A percentile compares a stretch with the other conserved stretches of the same genome.
phyloP scores from a whole-genome alignment of 2,113 vertebrate genomes.

The Otocyon megalotis region DNA sequence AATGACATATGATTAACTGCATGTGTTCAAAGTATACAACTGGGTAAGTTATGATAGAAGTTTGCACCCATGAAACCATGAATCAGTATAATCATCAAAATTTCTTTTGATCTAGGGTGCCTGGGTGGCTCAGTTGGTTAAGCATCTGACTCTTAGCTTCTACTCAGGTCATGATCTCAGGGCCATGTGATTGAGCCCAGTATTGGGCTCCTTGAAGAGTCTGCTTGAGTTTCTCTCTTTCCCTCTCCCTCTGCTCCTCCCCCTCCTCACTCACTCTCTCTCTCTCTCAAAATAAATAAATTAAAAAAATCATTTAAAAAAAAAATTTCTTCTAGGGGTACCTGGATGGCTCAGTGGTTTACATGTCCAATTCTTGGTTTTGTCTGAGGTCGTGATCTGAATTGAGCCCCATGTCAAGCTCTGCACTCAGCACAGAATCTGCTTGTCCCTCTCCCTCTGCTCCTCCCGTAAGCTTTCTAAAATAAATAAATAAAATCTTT shows the following conservation, averaged over 20 bases:
- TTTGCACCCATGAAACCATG: neutral
- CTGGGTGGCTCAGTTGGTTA: neutral
- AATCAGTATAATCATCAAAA: neutral
- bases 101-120: neutral
- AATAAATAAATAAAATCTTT: neutral
- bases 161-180: neutral
- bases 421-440: neutral
- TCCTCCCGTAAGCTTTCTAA: neutral
- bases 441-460: neutral
- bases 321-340: neutral
- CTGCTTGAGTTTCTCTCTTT: neutral
- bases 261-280: neutral
- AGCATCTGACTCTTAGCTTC: neutral
- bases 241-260: neutral
- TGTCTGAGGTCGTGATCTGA: neutral
- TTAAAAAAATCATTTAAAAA: neutral
- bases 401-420: neutral
- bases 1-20: neutral
- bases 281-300: neutral
- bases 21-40: neutral
- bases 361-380: neutral
- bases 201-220: neutral
- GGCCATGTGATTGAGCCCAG: neutral
- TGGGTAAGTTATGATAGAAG: neutral
- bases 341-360: neutral